Conservation (phyloP, 2,888 invertebrate species). For the Pterostichus niger region DNA sequence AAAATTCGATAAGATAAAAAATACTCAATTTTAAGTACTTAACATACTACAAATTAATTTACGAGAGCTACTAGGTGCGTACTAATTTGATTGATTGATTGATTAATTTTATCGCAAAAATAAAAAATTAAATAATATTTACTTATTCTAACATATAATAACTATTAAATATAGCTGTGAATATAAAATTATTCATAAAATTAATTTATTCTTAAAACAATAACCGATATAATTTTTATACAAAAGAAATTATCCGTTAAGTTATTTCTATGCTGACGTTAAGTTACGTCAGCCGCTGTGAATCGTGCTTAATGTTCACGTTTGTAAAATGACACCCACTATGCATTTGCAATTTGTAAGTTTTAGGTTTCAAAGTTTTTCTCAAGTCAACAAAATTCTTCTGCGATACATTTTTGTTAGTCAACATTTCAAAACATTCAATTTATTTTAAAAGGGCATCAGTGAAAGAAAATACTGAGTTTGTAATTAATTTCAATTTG, state of each 20-base stretch:
- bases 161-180: background rate
- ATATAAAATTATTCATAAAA: background rate
- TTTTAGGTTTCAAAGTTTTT: background rate
- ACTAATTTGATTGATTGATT: background rate
- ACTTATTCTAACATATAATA: background rate
- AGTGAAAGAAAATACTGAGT: too few species aligned
- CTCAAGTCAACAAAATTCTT: slow-evolving; percentile 15
- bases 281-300: background rate
- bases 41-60: background rate
- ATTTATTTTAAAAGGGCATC: too few species aligned
- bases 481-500: too few species aligned
- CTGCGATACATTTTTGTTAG: background rate
- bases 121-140: background rate
- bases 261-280: background rate
- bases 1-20: slow-evolving; percentile 7
- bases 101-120: background rate
- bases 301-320: background rate
- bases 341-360: background rate
- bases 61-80: background rate
- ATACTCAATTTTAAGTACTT: background rate
- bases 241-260: background rate
- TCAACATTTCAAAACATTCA: too few species aligned
- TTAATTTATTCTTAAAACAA: background rate
- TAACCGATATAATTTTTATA: background rate
- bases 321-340: background rate